Evolutionary conservation across 2,888 invertebrate species (phyloP).

Genomic region (Eupeodes luniger): DNA sequence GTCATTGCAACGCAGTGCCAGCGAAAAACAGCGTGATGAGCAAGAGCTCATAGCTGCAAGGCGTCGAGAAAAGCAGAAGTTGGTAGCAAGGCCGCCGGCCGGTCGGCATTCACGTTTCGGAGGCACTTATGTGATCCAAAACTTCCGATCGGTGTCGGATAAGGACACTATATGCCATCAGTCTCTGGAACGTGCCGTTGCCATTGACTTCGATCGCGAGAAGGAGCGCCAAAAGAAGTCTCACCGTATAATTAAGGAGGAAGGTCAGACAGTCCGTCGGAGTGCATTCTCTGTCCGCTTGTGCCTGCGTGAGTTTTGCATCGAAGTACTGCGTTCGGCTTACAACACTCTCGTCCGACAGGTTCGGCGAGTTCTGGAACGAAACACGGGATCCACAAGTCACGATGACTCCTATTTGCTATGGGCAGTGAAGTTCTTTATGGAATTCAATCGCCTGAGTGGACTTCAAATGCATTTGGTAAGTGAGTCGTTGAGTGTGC

Average conservation of each 20-base stretch:
- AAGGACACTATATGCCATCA: conserved; percentile 95
- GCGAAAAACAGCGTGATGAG: conserved; percentile 94
- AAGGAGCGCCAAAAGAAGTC: conserved; percentile 92
- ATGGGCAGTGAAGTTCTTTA: conserved; percentile 97
- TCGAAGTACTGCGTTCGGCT: conserved; percentile 95
- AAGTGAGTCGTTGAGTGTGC: conserved; percentile 96
- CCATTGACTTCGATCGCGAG: conserved; percentile 90
- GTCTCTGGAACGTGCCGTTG: conserved; percentile 90
- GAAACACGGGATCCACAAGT: conserved; percentile 88
- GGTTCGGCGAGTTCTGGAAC: conserved; percentile 90
- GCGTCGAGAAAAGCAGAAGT: conserved; percentile 87
- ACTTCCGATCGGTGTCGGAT: conserved; percentile 96
- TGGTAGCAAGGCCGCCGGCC: conserved; percentile 80
- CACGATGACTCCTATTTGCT: conserved; percentile 97
- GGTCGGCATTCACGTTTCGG: conserved; percentile 95
- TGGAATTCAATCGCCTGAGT: conserved; percentile 97
- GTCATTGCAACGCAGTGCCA: conserved; percentile 89
- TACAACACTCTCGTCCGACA: conserved; percentile 97
- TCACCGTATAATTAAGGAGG: conserved; percentile 88
- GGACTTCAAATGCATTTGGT: conserved; percentile 94
- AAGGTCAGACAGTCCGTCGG: conserved; percentile 87
- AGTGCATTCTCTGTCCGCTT: conserved; percentile 95
- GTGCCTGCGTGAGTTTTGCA: conserved; percentile 96
- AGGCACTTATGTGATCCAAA: conserved; percentile 95
- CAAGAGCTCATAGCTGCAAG: conserved; percentile 90